A percentile compares a stretch with the other conserved stretches of the same genome.
Evolutionary conservation across 2,113 vertebrate genomes (phyloP).

Genomic region (Petaurus breviceps): DNA sequence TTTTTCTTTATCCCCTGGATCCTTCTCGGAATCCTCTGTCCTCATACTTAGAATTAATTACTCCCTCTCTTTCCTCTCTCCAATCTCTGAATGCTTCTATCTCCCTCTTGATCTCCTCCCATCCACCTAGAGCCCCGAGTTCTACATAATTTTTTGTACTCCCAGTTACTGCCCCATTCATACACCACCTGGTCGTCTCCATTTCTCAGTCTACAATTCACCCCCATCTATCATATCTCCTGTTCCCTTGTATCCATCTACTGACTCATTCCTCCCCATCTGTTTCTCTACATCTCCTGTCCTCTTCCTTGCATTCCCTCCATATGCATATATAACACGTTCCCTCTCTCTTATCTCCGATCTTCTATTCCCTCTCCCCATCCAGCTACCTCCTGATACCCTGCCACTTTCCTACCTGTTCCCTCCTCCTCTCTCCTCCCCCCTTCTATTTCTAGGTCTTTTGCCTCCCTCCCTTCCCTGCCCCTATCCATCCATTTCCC

Average conservation of each 20-base stretch:
- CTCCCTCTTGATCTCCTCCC: neutral
- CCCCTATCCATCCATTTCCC: neutral
- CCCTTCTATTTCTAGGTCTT: neutral
- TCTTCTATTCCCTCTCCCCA: neutral
- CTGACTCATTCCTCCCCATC: no score
- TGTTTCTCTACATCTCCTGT: no score
- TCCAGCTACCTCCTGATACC: no score
- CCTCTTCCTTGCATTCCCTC: no score
- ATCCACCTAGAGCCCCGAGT: neutral
- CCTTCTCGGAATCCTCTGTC: neutral
- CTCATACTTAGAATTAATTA: neutral
- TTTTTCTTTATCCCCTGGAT: neutral
- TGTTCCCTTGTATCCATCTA: neutral
- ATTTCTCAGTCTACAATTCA: no score
- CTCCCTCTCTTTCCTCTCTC: neutral
- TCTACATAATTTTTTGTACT: neutral
- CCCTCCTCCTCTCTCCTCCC: no score
- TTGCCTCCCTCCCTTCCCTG: neutral
- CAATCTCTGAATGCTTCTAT: neutral
- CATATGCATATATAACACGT: no score
- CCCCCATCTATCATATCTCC: neutral
- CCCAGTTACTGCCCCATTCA: no score
- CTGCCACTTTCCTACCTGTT: neutral
- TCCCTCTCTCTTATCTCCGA: no score
- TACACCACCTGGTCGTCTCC: neutral